These are phyloP conservation scores for Drosophila kuntzei DNA, from an alignment of 2,888 invertebrate genomes.

Conservation along the genomic window DNA sequence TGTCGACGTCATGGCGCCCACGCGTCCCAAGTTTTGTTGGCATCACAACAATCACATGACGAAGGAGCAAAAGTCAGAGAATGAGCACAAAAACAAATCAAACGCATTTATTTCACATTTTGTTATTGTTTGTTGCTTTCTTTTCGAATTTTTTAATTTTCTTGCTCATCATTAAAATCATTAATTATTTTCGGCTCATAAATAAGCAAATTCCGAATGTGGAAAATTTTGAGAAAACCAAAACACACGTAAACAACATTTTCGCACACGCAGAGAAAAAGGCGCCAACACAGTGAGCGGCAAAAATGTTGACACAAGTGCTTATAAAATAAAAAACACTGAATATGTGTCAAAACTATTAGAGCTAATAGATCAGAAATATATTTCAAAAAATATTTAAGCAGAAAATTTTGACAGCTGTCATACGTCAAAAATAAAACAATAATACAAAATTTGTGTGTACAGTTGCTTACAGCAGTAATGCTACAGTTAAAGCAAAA, in stretches of 20 bases:
- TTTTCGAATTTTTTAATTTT: constrained; percentile 20
- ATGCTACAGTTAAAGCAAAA: background rate
- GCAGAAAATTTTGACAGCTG: constrained; percentile 5
- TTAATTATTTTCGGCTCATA: constrained; percentile 48
- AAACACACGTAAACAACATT: constrained; percentile 15
- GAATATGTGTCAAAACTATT: constrained; percentile 27
- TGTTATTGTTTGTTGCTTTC: constrained; percentile 3
- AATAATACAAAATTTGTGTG: background rate
- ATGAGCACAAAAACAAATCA: constrained; percentile 29
- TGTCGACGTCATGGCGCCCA: constrained; percentile 75
- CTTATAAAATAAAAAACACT: background rate
- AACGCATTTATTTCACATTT: constrained; percentile 16
- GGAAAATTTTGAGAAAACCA: constrained; percentile 52
- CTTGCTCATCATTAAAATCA: constrained; percentile 42
- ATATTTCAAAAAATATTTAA: constrained; percentile 9
- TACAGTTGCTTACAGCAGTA: constrained; percentile 10
- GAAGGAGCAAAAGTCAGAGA: constrained; percentile 50
- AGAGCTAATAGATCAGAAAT: constrained; percentile 12
- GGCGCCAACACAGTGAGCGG: constrained; percentile 47
- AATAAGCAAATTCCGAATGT: constrained; percentile 40
- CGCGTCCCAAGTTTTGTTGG: constrained; percentile 48
- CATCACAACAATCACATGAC: constrained; percentile 66
- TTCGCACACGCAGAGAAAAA: constrained; percentile 19
- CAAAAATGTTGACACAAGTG: constrained; percentile 47
- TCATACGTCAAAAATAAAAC: constrained; percentile 8